Evolutionary conservation across 1,140 invertebrate genomes (phyloP), one percentile per base, ranked within the genome.

Genomic region (Cotesia typhae): DNA sequence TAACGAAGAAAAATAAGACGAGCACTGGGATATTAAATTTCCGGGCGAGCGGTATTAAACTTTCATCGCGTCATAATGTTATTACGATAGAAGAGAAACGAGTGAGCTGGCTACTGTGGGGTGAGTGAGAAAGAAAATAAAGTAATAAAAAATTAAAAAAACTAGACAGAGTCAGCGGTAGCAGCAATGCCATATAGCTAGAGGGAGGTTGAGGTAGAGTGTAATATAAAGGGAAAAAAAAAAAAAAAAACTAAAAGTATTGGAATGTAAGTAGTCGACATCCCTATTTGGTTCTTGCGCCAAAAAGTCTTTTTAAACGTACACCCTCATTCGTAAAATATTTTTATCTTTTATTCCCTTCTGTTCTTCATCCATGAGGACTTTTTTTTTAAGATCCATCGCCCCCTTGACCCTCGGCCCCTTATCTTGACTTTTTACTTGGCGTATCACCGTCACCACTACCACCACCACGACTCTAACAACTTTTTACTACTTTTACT

Each of bases 31-130:
- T 78, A 78, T 79, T 79, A 78, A 79, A 79, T 79, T 78, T 78
- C 78, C 77, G 74, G 72, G 69, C 73, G 71, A 76, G 72, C 71
- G 75, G 78, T 78, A 79, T 79, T 77, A 79, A 80, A 80, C 78
- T 79, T 79, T 79, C 75, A 76, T 78, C 77, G 75, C 78, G 75
- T 76, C 72, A 73, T 77, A 78, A 78, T 74, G 75, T 79, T 77
- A 79, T 78, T 78, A 77, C 75, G 66, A 51, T 69, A 35, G 68
- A 17, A 47, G 69, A 20, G 57, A 57, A 51, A 20, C 20, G 55
- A 55, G 67, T 12, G 38, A 7, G 47, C 17, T 28, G 28, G 3
- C 28, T 28, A 67, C 55, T 55, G 38, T 28, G 53, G 67, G 14
- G 35, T 20, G 14, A 65, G 37, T 51, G 61, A 47, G 41, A 59